Evolutionary conservation across 2,113 vertebrate genomes (phyloP).

Genomic region (Monopterus albus): DNA sequence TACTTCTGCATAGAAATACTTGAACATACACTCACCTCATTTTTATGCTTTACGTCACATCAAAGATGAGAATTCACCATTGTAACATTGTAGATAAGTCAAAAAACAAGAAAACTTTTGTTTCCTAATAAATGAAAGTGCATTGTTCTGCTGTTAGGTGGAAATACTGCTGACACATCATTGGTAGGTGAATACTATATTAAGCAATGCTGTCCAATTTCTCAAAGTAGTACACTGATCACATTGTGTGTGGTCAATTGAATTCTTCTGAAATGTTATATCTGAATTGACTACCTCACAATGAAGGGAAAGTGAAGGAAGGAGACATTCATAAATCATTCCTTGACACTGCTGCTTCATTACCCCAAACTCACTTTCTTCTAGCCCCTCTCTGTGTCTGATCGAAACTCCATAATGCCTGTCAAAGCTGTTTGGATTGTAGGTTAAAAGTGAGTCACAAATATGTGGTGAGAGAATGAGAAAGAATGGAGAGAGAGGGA

Average conservation of each 20-base stretch:
- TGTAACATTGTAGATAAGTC: no score
- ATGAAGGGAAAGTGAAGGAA: slow-evolving; percentile 54
- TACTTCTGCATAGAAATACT: no score
- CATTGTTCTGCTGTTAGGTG: slow-evolving; percentile 48
- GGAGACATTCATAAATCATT: slow-evolving; percentile 75
- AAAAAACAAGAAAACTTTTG: background rate
- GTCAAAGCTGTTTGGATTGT: slow-evolving; percentile 75
- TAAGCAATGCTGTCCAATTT: slow-evolving; percentile 68
- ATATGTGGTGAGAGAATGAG: slow-evolving; percentile 41
- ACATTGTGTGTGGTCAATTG: slow-evolving; percentile 66
- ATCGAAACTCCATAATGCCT: slow-evolving; percentile 77
- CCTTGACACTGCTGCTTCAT: slow-evolving; percentile 77
- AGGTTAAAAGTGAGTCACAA: slow-evolving; percentile 71
- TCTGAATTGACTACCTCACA: slow-evolving; percentile 60
- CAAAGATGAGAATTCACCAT: no score
- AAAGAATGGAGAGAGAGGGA: slow-evolving; percentile 7
- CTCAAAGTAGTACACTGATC: slow-evolving; percentile 70
- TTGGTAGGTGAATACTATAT: slow-evolving; percentile 46
- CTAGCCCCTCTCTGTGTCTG: slow-evolving; percentile 63
- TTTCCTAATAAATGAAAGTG: slow-evolving; percentile 35
- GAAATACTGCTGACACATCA: slow-evolving; percentile 68
- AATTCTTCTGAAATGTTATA: slow-evolving; percentile 64
- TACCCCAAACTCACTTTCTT: slow-evolving; percentile 71
- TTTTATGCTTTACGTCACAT: no score
- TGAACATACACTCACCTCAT: no score